phyloP scores from a whole-genome alignment of 2,113 vertebrate species.

The Oxygymnocypris stewartii region DNA sequence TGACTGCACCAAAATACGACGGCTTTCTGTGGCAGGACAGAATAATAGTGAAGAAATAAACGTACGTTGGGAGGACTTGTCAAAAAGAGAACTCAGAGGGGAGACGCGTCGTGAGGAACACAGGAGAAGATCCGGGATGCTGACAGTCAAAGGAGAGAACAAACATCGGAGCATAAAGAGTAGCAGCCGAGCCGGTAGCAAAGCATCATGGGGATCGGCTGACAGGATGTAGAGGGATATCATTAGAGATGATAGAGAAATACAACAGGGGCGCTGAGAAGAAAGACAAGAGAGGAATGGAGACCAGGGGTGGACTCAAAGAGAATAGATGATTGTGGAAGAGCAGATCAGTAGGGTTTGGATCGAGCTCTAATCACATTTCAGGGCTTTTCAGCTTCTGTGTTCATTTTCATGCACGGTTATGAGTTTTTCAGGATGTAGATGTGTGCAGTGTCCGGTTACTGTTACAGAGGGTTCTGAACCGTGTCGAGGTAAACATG shows the following conservation, averaged over 20 bases:
- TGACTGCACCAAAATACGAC: background rate
- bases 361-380: conserved; percentile 40
- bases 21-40: background rate
- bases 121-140: background rate
- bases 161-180: background rate
- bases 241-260: conserved; percentile 33
- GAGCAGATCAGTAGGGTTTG: conserved; percentile 25
- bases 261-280: background rate
- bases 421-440: conserved; percentile 41
- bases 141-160: conserved; percentile 31
- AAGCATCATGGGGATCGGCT: conserved; percentile 6
- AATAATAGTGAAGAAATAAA: conserved; percentile 7
- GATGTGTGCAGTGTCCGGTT: conserved; percentile 11
- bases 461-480: conserved; percentile 8
- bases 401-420: conserved; percentile 5
- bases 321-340: conserved; percentile 38
- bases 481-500: conserved; percentile 18
- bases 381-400: background rate
- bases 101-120: background rate
- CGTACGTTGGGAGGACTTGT: background rate
- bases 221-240: conserved; percentile 31
- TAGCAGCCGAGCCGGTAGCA: background rate
- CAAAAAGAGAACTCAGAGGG: background rate
- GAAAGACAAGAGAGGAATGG: background rate
- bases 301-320: conserved; percentile 41